A percentile compares a stretch with the other conserved stretches of the same genome.
Conservation (phyloP, 37 sponge, comb jelly and placozoan species). For the Cliona cf. orientalis region DNA sequence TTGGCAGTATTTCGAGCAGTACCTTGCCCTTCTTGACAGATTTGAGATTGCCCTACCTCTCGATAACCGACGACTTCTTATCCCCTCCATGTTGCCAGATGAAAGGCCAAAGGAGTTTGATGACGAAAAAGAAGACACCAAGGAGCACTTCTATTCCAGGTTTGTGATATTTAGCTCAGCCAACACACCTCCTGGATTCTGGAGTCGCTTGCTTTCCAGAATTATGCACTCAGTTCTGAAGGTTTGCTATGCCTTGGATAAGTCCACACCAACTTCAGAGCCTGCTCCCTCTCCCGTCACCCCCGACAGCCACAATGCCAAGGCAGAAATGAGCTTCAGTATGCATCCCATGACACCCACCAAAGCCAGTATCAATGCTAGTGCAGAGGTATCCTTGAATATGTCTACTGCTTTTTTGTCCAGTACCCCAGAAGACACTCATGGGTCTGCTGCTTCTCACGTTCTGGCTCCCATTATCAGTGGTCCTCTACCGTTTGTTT, state of each 20-base stretch:
- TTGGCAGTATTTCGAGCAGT: constrained; percentile 75
- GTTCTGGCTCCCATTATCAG: too few species aligned
- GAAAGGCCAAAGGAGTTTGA: constrained; percentile 45
- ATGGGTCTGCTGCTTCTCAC: neutral
- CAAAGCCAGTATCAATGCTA: too few species aligned
- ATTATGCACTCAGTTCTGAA: constrained; percentile 67
- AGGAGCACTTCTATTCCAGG: constrained; percentile 27
- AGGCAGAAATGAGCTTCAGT: too few species aligned
- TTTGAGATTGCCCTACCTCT: constrained; percentile 92
- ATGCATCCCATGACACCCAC: too few species aligned
- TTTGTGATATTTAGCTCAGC: constrained; percentile 54
- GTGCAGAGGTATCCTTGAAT: too few species aligned
- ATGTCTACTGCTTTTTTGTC: neutral
- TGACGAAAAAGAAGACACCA: neutral
- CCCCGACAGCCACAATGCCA: too few species aligned
- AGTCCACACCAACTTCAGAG: constrained; percentile 14
- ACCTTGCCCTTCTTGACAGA: constrained; percentile 79
- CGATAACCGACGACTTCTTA: constrained; percentile 77
- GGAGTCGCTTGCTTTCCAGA: constrained; percentile 88
- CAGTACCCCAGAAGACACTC: too few species aligned
- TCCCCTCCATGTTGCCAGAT: constrained; percentile 85
- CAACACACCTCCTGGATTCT: constrained; percentile 82
- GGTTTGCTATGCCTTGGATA: constrained; percentile 43
- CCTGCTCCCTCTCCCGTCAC: too few species aligned
- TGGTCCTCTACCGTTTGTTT: neutral